Evolutionary conservation across 2,888 invertebrate species (phyloP).

Genomic region (Heteropelma amictum): DNA sequence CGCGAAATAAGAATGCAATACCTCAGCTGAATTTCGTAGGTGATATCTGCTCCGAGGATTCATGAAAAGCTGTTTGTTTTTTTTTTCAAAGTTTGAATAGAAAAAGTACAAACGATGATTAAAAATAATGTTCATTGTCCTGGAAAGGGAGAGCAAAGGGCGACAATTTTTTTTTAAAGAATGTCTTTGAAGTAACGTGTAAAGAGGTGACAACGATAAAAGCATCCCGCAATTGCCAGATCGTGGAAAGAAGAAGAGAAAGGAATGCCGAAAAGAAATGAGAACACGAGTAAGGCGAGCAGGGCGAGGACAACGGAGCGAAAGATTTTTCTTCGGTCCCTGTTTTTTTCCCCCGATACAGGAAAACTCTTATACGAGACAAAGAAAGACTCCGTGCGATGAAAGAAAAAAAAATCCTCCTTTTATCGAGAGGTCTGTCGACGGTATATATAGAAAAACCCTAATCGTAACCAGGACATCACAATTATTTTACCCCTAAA

Average conservation of each 20-base stretch:
- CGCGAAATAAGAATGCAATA: too few relatives aligned
- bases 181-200: conserved; percentile 24
- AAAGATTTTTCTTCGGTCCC: background rate
- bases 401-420: conserved; percentile 27
- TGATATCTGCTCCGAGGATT: too few relatives aligned
- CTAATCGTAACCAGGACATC: conserved; percentile 44
- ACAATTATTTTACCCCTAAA: conserved; percentile 48
- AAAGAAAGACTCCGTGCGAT: conserved; percentile 1
- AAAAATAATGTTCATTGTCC: too few relatives aligned
- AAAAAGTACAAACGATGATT: background rate
- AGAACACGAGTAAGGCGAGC: conserved; percentile 6
- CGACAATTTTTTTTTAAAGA: background rate
- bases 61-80: too few relatives aligned
- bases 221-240: conserved; percentile 8
- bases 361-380: background rate
- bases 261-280: background rate
- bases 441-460: conserved; percentile 13
- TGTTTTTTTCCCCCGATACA: background rate
- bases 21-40: too few relatives aligned
- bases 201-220: conserved; percentile 5
- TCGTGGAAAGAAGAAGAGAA: conserved; percentile 1
- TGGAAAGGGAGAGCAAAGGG: background rate
- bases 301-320: background rate
- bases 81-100: too few relatives aligned
- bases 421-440: conserved; percentile 23